Conservation (phyloP, 2,113 vertebrate genomes). For the Trematocara variabile region DNA sequence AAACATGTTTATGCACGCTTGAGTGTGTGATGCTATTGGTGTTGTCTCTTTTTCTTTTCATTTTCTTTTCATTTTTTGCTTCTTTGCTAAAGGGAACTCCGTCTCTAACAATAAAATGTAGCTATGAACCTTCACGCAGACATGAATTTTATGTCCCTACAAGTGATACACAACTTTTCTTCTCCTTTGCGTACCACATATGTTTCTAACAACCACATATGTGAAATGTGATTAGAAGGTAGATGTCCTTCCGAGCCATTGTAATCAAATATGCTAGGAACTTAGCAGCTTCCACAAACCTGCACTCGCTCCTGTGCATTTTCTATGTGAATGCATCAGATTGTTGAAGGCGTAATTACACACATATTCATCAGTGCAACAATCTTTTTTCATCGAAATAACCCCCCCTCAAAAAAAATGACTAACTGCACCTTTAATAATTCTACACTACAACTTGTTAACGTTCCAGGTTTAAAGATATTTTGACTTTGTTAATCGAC, state of each 20-base stretch:
- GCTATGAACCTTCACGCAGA: not conserved
- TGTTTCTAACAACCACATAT: not conserved
- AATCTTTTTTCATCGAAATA: not conserved
- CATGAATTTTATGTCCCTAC: not conserved
- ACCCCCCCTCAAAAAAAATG: not conserved
- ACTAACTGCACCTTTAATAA: not conserved
- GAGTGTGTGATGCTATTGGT: not conserved
- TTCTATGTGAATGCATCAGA: not conserved
- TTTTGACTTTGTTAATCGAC: not conserved
- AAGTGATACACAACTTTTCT: not conserved
- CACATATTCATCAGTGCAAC: not conserved
- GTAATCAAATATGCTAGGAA: not conserved
- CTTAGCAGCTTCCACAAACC: not conserved
- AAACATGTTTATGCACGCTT: not conserved
- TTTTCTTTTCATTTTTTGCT: not conserved
- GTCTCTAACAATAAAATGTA: not conserved
- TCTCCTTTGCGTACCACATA: not conserved
- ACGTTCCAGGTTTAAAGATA: not conserved
- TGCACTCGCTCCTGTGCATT: not conserved
- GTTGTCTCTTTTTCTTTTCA: not conserved
- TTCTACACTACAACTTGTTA: not conserved
- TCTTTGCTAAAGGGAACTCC: not conserved
- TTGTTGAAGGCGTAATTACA: not conserved
- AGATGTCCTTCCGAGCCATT: fast-evolving
- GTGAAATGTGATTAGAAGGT: not conserved